These are phyloP conservation scores for Erythrolamprus reginae DNA, from an alignment of 2,113 vertebrate genomes.

Conservation along the genomic window DNA sequence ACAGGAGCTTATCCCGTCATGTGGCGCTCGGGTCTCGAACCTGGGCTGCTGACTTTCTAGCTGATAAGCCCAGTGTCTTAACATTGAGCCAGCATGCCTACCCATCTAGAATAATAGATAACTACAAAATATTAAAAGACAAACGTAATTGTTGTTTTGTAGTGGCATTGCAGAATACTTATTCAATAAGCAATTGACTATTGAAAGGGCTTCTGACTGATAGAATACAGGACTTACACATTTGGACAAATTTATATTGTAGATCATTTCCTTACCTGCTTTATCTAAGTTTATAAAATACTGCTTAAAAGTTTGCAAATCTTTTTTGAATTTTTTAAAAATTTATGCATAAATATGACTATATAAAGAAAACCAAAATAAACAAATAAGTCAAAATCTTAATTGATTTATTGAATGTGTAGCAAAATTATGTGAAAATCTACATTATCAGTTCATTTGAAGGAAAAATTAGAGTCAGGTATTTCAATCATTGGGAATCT, in stretches of 20 bases:
- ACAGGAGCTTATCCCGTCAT: background rate
- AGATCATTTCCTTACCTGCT: background rate
- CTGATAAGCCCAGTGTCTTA: background rate
- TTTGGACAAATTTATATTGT: background rate
- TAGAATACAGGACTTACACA: background rate
- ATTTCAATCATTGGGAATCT: background rate
- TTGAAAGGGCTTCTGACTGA: background rate
- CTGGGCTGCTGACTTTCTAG: background rate
- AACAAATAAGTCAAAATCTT: background rate
- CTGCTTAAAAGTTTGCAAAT: background rate
- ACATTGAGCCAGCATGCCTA: background rate
- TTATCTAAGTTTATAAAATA: background rate
- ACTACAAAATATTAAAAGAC: background rate
- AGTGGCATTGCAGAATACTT: background rate
- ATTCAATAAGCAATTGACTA: background rate
- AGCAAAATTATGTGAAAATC: background rate
- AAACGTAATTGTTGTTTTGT: background rate
- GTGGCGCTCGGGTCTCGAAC: background rate
- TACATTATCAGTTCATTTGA: background rate
- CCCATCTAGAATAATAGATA: background rate
- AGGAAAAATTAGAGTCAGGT: background rate
- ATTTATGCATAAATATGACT: background rate
- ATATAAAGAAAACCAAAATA: background rate
- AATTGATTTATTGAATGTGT: background rate
- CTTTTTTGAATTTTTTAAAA: background rate